Evolutionary conservation across 2,113 vertebrate genomes (phyloP), one percentile per base, ranked within the genome.

Genomic region (Oreotragus oreotragus): DNA sequence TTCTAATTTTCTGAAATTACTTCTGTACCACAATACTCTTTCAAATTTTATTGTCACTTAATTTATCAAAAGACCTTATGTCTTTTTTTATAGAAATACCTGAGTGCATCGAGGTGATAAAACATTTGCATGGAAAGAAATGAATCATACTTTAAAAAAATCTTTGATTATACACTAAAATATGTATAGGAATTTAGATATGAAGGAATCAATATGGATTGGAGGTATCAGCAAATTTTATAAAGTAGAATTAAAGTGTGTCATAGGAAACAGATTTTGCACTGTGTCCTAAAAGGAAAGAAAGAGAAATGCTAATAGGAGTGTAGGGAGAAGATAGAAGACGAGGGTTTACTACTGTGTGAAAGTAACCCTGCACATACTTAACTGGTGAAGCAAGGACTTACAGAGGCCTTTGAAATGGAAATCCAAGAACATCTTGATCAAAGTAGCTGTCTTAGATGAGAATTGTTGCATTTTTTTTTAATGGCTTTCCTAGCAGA

Each of bases 181-280:
- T 66, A 64, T 16, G 30, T 21, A 45, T 5, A 27, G 4, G 51
- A 33, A 87, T 66, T 57, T 55, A 49, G 47, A 58, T 39, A 53
- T 15, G 21, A 28, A 39, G 23, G 70, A 17, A 49, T 45, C 43
- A 33, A 7, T 51, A 27, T 25, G n/a, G 4, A 49, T 6, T 36
- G 11, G n/a, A 21, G 15, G 58, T 84, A 39, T 60, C 43, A 39
- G 27, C 14, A 28, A 73, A 73, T 64, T 45, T 84, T 36, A 76
- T 15, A 36, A 91, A 4, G 19, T 39, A 64, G 73, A 23, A 53
- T 43, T 87, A 55, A 77, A n/a, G 85, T n/a, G 27, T 33, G 10
- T 94, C 64, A 86, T 17, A 60, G 84, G 45, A 95, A 76, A 92
- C 9, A 64, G 30, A 66, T 66, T 62, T 81, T 92, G 45, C 84